Conservation (phyloP, 2,113 vertebrate species). For the Hoplias malabaricus region DNA sequence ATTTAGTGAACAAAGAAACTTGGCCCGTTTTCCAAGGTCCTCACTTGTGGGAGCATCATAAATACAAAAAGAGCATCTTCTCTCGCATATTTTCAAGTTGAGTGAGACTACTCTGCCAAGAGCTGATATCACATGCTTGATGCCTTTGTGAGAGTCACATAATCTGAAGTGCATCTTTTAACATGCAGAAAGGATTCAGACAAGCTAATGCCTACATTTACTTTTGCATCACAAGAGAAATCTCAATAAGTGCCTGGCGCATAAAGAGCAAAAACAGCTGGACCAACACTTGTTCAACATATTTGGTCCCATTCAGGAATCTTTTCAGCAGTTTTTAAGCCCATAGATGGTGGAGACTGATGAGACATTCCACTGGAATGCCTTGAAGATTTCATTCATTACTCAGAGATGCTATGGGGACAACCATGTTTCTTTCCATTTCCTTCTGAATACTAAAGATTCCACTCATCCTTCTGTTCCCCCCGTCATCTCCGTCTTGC, state of each 20-base stretch:
- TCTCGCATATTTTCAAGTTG: slow-evolving; percentile 19
- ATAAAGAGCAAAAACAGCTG: slow-evolving; percentile 23
- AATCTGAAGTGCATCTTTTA: slow-evolving; percentile 53
- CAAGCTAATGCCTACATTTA: slow-evolving; percentile 60
- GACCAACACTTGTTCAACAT: slow-evolving; percentile 20
- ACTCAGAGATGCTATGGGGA: background rate
- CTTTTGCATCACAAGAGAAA: slow-evolving; percentile 49
- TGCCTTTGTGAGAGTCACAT: slow-evolving; percentile 28
- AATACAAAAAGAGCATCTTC: background rate
- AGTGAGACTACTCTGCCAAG: slow-evolving; percentile 34
- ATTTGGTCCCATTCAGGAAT: slow-evolving; percentile 39
- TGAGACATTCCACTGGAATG: slow-evolving; percentile 35
- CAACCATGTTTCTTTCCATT: background rate
- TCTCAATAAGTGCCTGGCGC: slow-evolving; percentile 59
- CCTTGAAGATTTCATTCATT: slow-evolving; percentile 17
- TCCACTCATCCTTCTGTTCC: background rate
- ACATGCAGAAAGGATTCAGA: slow-evolving; percentile 58
- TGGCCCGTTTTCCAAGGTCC: background rate
- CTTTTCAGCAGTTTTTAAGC: slow-evolving; percentile 30
- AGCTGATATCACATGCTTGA: slow-evolving; percentile 47
- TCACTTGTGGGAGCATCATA: background rate
- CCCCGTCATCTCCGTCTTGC: background rate
- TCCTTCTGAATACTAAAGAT: background rate
- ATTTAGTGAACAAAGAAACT: background rate
- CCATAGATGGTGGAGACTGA: background rate